phyloP scores from a whole-genome alignment of 2,113 vertebrate species.

The Barbus barbus region DNA sequence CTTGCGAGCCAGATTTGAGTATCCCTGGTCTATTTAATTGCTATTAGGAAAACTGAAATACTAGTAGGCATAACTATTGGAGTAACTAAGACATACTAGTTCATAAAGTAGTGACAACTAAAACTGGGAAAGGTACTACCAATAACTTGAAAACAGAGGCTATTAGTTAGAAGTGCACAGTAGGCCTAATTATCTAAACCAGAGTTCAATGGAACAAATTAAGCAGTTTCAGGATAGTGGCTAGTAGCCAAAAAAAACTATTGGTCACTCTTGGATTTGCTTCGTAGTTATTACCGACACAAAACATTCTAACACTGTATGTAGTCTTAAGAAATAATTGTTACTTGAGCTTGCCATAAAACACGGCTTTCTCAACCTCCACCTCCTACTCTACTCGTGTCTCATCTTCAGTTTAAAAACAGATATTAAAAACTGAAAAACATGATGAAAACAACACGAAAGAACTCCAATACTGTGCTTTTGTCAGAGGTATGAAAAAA shows the following conservation, averaged over 20 bases:
- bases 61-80: background rate
- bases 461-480: background rate
- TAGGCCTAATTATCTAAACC: background rate
- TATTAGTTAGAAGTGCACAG: background rate
- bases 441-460: background rate
- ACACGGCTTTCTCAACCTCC: constrained; percentile 25
- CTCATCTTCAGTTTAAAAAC: constrained; percentile 52
- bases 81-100: background rate
- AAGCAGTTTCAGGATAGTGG: background rate
- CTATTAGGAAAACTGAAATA: background rate
- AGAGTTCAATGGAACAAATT: background rate
- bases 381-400: constrained; percentile 44
- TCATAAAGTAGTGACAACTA: background rate
- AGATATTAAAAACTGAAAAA: constrained; percentile 49
- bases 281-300: background rate
- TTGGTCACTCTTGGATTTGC: background rate
- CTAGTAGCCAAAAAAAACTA: background rate
- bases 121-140: background rate
- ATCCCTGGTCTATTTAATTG: background rate
- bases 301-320: no score
- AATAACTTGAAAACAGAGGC: background rate
- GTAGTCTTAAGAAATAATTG: background rate
- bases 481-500: background rate
- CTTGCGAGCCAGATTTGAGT: no score
- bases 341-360: background rate